A percentile compares a stretch with the other conserved stretches of the same genome.
Evolutionary conservation across 2,888 invertebrate species (phyloP).

Genomic region (Caenorhabditis becei): DNA sequence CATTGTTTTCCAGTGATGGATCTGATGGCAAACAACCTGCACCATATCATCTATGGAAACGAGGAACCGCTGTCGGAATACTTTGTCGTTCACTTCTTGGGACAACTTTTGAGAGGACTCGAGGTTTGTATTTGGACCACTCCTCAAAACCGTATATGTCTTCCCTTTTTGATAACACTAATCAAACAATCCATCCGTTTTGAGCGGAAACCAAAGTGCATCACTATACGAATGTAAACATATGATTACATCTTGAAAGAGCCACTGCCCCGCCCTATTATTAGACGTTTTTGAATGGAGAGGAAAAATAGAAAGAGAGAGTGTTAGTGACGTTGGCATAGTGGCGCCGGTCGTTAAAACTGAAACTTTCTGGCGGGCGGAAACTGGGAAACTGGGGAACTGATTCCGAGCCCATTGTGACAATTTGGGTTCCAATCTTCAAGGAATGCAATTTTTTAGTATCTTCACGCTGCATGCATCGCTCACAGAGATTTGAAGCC

Average conservation of each 20-base stretch:
- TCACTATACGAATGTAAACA: conserved; percentile 53
- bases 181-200: conserved; percentile 29
- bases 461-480: conserved; percentile 78
- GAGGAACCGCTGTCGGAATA: conserved; percentile 73
- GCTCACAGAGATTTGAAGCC: conserved; percentile 80
- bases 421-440: not conserved
- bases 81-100: conserved; percentile 72
- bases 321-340: conserved; percentile 13
- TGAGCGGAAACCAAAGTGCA: conserved; percentile 45
- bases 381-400: not conserved
- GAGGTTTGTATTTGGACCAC: conserved; percentile 46
- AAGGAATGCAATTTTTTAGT: conserved; percentile 64
- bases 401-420: not conserved
- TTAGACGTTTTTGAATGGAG: conserved; percentile 2
- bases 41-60: conserved; percentile 77
- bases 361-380: conserved; percentile 2
- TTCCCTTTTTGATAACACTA: conserved; percentile 40
- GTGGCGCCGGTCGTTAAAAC: conserved; percentile 20
- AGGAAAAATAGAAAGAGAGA: conserved; percentile 16
- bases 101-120: conserved; percentile 76
- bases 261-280: conserved; percentile 30
- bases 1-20: conserved; percentile 75
- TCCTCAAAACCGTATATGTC: not conserved
- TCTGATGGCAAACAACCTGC: conserved; percentile 78
- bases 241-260: conserved; percentile 35